Base-by-base conservation (phyloP, 64 coral and sea anemone genomes). In the Hydrozoanthus tunicans region DNA sequence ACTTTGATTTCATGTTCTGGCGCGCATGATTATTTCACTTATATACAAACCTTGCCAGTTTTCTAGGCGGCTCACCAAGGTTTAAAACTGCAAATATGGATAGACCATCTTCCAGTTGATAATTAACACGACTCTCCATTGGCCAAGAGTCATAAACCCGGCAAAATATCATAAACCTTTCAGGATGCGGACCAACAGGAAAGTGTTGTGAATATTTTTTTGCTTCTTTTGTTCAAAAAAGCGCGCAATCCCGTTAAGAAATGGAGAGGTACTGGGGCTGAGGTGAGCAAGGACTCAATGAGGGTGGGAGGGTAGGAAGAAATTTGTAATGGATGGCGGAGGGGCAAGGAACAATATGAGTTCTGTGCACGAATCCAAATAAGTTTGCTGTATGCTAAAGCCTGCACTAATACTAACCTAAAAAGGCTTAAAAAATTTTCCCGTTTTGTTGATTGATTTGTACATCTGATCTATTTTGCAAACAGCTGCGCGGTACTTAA, bases 41-140 rank as follows among this genome's bases (percentile, higher is more conserved):
- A 52, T 52, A 1, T 51, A 10, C 84, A 74, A 73, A 88, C 84
- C 84, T 74, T 73, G 84, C 84, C 9, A 88, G 84, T 88, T 74
- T 88, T 59, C 84, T 88, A 7, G 84, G 84, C 70, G 84, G 84
- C 84, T 88, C 68, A 9, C 84, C 69, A 27, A 88, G 69, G 25
- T 88, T 88, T 8, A 88, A 70, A 72, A 88, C 84, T 51, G 84
- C 84, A 88, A 88, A 88, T 32, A 88, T 32, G 15, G 84, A 59
- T 58, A 88, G 15, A 15, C 69, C 24, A 10, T 88, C 84, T 4
- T 15, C 68, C 24, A 17, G 69, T 6, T 75, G 55, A 62, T 88
- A 88, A 88, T 58, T 60, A 13, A 88, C 70, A 51, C 84, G 57
- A 25, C 69, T 88, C 20, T 88, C 69, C 84, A 88, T 88, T 23